Base-by-base conservation (phyloP, 1,140 invertebrate species). In the Homalodisca vitripennis region DNA sequence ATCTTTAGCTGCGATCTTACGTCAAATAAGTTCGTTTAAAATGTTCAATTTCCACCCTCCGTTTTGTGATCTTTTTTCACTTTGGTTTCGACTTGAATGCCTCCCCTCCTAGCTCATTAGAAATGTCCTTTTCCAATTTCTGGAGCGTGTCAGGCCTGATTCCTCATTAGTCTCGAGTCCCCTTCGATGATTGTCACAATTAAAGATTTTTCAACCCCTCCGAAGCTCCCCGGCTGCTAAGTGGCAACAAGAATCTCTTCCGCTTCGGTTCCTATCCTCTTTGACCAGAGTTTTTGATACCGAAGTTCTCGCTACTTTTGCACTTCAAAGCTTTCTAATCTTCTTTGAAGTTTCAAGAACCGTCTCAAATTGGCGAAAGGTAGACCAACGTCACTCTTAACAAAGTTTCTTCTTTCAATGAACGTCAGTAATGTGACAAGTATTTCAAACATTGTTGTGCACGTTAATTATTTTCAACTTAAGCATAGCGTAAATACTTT, bases 161-260 rank as follows among this genome's bases (percentile, higher is more conserved):
- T 31, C 41, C 57, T 71, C 53, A 57, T 71, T 67, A 60, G 47
- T 63, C 68, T 51, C 14, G 30, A 53, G 48, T 62, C 24, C 57
- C 57, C 57, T 68, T 47, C 70, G 27, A 55, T 69, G 53, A 63
- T 69, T 51, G 34, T 69, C 62, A 57, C 66, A 62, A 68, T 69
- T 64, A 48, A 60, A 69, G 55, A 53, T 47, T 69, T 69, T 66
- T 63, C 63, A 32, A 6, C 70, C 63, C 47, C 62, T 57, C 34
- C 66, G 24, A 26, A 10, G 3, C 66, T 31, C 6, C 46, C 10
- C 60, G 20, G 22, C 30, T 70, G 17, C 47, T 30, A 26, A 41
- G 55, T 60, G 55, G 55, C 55, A 27, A 27, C 55, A 60, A 60
- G 22, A 27, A 27, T 60, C 27, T 13, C 55, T 60, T 60, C 55